Conservation (phyloP, 2,888 invertebrate genomes). For the Philaethria dido region DNA sequence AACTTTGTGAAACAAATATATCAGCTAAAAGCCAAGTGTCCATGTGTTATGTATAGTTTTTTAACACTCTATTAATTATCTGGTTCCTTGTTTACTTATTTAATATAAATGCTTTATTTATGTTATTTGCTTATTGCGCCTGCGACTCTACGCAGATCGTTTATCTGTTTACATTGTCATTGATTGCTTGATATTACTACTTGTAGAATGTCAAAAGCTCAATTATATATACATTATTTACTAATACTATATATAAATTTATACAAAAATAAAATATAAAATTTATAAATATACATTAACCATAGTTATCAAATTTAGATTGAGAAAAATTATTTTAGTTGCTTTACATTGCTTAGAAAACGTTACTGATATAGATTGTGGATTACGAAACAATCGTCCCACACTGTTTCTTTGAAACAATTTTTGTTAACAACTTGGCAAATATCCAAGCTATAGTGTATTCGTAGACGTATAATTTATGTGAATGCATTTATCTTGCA, state of each 20-base stretch:
- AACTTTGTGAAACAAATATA: too few species aligned
- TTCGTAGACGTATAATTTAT: constrained; percentile 43
- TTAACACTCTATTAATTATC: too few species aligned
- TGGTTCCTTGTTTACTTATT: not conserved
- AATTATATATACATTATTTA: constrained; percentile 12
- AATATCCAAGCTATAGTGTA: constrained; percentile 48
- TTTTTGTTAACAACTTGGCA: constrained; percentile 50
- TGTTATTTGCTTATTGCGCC: not conserved
- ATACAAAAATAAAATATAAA: not conserved
- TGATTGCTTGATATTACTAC: constrained; percentile 1
- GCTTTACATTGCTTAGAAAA: not conserved
- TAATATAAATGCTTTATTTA: constrained; percentile 3
- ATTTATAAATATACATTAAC: too few species aligned
- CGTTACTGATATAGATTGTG: constrained; percentile 4
- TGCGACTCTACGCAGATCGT: constrained; percentile 1
- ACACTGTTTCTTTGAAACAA: constrained; percentile 24
- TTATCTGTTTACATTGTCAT: constrained; percentile 18
- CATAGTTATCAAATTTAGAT: too few species aligned
- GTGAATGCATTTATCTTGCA: constrained; percentile 51
- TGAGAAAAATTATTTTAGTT: not conserved
- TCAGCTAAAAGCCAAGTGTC: too few species aligned
- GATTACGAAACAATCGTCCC: constrained; percentile 25
- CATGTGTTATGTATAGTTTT: too few species aligned
- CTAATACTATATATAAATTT: not conserved
- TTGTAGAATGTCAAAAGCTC: constrained; percentile 14